Percentiles rank a stretch among this genome's conserved stretches.
Evolutionary conservation across 2,113 vertebrate genomes (phyloP).

Genomic region (Macrotis lagotis): DNA sequence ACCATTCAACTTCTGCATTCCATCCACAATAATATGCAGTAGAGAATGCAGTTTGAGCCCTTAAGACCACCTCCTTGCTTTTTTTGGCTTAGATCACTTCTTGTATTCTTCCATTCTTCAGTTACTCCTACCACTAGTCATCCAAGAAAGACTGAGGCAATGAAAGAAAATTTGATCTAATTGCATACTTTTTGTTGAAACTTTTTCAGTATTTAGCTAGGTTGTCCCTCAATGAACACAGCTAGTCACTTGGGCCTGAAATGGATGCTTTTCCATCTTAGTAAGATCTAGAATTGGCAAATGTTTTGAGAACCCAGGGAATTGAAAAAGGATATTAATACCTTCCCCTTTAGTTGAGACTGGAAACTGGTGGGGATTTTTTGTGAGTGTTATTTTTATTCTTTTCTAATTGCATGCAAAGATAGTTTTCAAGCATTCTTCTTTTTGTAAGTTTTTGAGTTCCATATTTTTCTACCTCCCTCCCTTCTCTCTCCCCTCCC

Average conservation of each 20-base stretch:
- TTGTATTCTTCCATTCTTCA: background rate
- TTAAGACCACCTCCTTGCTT: background rate
- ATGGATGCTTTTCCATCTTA: background rate
- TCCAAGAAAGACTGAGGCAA: background rate
- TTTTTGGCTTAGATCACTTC: background rate
- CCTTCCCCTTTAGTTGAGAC: background rate
- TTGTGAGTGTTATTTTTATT: too few species aligned
- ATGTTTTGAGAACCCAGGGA: background rate
- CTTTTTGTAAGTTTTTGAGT: too few species aligned
- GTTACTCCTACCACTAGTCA: background rate
- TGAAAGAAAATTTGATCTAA: background rate
- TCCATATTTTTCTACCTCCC: too few species aligned
- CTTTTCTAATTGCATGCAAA: too few species aligned
- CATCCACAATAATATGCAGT: background rate
- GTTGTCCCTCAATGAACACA: background rate
- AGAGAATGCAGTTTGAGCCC: background rate
- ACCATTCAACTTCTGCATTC: background rate
- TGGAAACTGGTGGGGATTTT: background rate
- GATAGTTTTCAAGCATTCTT: too few species aligned
- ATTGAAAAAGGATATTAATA: background rate
- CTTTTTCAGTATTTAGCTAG: background rate
- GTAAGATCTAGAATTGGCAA: background rate
- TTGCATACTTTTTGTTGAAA: background rate
- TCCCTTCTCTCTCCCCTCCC: too few species aligned
- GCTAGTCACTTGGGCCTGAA: background rate